Evolutionary conservation across 1,140 invertebrate species (phyloP).

Genomic region (Calliphora vicina): DNA sequence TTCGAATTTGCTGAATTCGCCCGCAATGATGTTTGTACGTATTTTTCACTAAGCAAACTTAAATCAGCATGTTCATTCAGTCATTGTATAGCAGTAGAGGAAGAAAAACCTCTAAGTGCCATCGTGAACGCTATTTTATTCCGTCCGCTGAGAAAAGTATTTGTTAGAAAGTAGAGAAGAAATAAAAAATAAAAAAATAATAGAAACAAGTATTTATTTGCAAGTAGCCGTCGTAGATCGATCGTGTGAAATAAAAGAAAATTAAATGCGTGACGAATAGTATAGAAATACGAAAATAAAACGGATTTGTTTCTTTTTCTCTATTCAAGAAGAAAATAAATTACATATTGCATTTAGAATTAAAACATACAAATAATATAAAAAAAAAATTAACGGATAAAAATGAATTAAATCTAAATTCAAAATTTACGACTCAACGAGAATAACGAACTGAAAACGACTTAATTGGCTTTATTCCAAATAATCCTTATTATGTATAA

Average conservation of each 20-base stretch:
- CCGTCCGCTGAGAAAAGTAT: not conserved
- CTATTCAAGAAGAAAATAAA: too few species aligned
- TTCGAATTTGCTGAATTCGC: not conserved
- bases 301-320: not conserved
- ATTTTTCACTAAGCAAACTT: not conserved
- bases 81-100: conserved; percentile 34
- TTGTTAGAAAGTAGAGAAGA: not conserved
- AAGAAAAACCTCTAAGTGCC: conserved; percentile 33
- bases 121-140: not conserved
- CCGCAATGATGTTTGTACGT: not conserved
- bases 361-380: not conserved
- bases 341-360: not conserved
- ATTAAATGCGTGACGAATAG: not conserved
- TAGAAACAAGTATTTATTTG: not conserved
- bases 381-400: not conserved
- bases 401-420: not conserved
- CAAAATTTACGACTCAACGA: conserved; percentile 7
- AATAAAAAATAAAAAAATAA: not conserved
- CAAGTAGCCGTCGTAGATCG: not conserved
- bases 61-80: conserved; percentile 34
- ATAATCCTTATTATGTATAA: not conserved
- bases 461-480: not conserved
- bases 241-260: not conserved
- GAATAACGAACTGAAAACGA: not conserved
- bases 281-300: not conserved